Percentiles rank a stretch among this genome's conserved stretches.
phyloP scores from a whole-genome alignment of 1,140 invertebrate species.

The Augochlora pura region DNA sequence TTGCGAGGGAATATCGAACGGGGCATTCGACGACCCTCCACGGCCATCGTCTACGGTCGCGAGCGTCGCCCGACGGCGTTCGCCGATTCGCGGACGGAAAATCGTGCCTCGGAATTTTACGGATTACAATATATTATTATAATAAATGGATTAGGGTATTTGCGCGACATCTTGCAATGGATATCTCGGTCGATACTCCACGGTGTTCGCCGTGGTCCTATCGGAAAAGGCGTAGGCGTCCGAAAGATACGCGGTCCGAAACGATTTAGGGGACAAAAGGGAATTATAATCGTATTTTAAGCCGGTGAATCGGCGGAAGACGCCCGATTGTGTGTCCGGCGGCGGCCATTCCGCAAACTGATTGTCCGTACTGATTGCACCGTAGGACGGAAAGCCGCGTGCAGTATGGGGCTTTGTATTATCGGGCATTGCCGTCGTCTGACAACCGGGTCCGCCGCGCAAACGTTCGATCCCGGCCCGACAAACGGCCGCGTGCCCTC shows the following conservation, averaged over 20 bases:
- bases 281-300: conserved; percentile 67
- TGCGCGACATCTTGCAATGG: too few species aligned
- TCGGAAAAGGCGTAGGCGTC: conserved; percentile 10
- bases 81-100: too few species aligned
- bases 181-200: too few species aligned
- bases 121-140: too few species aligned
- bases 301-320: conserved; percentile 39
- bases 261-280: conserved; percentile 64
- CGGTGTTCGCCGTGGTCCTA: not conserved
- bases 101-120: too few species aligned
- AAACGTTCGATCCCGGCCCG: conserved; percentile 31
- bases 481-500: conserved; percentile 27
- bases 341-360: conserved; percentile 44
- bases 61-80: too few species aligned
- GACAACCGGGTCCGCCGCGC: conserved; percentile 23
- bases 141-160: too few species aligned
- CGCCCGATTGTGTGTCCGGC: conserved; percentile 47
- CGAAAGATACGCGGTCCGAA: conserved; percentile 44
- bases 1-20: conserved; percentile 30
- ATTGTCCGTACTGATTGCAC: conserved; percentile 43
- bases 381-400: conserved; percentile 19
- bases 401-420: conserved; percentile 36
- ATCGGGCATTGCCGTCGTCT: conserved; percentile 42
- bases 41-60: too few species aligned
- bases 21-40: not conserved